These are phyloP conservation scores for Myiozetetes cayanensis DNA, from an alignment of 2,113 vertebrate species.

Conservation along the genomic window DNA sequence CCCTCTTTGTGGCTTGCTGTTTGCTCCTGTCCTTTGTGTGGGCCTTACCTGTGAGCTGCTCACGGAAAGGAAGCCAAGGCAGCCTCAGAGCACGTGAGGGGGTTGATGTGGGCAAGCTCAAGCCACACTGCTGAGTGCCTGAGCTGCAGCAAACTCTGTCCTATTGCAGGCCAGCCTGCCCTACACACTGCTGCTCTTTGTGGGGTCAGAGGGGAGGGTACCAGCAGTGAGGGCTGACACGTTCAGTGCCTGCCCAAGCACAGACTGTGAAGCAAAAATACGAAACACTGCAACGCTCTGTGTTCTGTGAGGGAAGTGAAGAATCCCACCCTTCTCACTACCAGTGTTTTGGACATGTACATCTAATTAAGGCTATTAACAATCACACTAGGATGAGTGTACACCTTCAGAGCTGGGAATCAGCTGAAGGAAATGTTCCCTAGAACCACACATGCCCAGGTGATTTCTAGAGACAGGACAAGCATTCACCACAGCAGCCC, in stretches of 20 bases:
- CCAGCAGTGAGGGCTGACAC: neutral
- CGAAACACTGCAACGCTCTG: neutral
- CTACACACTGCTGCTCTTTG: neutral
- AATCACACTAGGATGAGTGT: neutral
- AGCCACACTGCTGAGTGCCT: rapidly evolving
- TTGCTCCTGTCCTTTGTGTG: neutral
- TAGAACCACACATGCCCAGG: neutral
- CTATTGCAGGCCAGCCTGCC: neutral
- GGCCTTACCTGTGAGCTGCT: neutral
- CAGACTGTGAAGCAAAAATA: neutral
- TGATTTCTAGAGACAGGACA: neutral
- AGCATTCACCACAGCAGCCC: neutral
- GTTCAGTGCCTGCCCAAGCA: neutral
- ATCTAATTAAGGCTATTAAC: neutral
- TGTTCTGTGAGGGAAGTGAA: neutral
- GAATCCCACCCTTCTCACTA: neutral
- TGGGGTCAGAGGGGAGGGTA: neutral
- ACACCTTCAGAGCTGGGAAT: neutral
- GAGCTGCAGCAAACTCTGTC: neutral
- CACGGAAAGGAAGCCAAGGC: neutral
- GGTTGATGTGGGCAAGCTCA: neutral
- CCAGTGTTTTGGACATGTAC: neutral
- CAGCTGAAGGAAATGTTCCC: neutral
- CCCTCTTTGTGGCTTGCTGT: neutral
- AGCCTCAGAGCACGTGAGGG: neutral